These are phyloP conservation scores for Fragum whitleyi DNA, from an alignment of 2,888 invertebrate species.

Conservation along the genomic window DNA sequence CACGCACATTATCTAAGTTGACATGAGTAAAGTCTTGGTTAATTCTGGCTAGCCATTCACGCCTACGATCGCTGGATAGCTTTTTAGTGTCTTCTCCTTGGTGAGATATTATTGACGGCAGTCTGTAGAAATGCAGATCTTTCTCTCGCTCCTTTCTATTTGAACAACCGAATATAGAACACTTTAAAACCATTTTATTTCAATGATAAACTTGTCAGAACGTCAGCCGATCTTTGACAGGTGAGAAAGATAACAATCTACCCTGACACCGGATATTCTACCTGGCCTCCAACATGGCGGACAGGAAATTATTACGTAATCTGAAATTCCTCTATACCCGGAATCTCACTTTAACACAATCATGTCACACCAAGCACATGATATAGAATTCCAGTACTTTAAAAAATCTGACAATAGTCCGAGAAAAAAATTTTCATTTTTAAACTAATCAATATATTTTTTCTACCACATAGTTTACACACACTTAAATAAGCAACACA, in stretches of 20 bases:
- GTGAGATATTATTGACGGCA: not conserved
- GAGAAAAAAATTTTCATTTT: too few relatives aligned
- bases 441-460: too few relatives aligned
- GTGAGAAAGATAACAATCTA: not conserved
- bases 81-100: not conserved
- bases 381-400: too few relatives aligned
- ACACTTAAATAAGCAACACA: too few relatives aligned
- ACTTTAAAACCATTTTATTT: constrained; percentile 4
- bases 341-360: too few relatives aligned
- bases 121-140: not conserved
- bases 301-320: constrained; percentile 2
- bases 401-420: too few relatives aligned
- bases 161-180: constrained; percentile 1
- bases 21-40: not conserved
- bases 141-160: constrained; percentile 2
- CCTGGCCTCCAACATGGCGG: constrained; percentile 11
- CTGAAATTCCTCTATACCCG: constrained; percentile 7
- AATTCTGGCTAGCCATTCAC: constrained; percentile 21
- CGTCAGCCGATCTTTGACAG: not conserved
- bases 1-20: constrained; percentile 20
- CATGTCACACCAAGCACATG: too few relatives aligned
- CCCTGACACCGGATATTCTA: constrained; percentile 1
- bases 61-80: constrained; percentile 13
- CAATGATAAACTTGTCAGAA: not conserved
- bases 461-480: too few relatives aligned